These are phyloP conservation scores for Oncorhynchus keta DNA, from an alignment of 2,113 vertebrate species.

Conservation along the genomic window DNA sequence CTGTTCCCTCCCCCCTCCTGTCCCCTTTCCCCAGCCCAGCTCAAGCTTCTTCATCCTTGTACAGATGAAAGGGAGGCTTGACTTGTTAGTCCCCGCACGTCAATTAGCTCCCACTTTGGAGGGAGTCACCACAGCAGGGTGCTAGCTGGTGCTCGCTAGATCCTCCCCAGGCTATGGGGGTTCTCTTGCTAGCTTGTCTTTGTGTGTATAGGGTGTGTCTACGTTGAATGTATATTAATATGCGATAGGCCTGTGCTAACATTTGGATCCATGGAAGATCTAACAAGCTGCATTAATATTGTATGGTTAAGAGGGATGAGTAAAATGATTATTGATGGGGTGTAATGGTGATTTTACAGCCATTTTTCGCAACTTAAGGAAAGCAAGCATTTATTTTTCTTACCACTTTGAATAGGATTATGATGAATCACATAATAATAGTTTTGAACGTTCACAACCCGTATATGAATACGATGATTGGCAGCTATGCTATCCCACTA, in stretches of 20 bases:
- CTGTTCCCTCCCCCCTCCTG: background rate
- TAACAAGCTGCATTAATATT: background rate
- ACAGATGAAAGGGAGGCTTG: slow-evolving; percentile 60
- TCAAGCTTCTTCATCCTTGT: background rate
- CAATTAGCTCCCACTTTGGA: slow-evolving; percentile 49
- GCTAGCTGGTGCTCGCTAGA: background rate
- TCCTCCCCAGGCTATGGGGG: slow-evolving; percentile 27
- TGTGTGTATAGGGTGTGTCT: background rate
- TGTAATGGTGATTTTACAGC: no score
- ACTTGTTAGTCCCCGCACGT: slow-evolving; percentile 57
- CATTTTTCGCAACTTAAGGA: no score
- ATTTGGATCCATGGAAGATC: background rate
- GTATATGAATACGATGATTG: no score
- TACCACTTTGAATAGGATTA: no score
- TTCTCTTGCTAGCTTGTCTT: slow-evolving; percentile 24
- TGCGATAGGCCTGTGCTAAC: background rate
- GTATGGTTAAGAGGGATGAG: no score
- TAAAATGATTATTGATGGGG: no score
- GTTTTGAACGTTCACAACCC: no score
- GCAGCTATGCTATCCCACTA: no score
- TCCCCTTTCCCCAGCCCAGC: background rate
- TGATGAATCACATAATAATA: no score
- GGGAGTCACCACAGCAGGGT: slow-evolving; percentile 54
- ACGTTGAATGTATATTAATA: background rate
- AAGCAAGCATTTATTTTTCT: no score